These are phyloP conservation scores for Xanthia icteritia DNA, from an alignment of 2,888 invertebrate genomes.

Conservation along the genomic window DNA sequence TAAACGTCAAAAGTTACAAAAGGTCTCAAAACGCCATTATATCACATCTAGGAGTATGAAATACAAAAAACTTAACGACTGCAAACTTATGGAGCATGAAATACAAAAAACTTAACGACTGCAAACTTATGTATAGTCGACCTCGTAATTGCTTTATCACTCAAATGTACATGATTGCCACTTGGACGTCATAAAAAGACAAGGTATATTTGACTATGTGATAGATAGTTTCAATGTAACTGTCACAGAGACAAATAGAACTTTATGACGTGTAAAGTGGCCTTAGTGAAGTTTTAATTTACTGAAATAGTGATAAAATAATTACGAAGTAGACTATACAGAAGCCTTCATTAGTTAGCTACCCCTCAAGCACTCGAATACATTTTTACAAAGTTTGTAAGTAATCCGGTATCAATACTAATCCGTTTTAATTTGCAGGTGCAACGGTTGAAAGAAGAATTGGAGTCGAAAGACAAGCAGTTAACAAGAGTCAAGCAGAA, in stretches of 20 bases:
- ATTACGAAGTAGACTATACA: background rate
- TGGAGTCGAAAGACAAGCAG: conserved; percentile 92
- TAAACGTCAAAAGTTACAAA: background rate
- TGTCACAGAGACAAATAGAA: background rate
- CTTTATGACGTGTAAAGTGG: background rate
- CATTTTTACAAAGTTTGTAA: background rate
- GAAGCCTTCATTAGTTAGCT: no score
- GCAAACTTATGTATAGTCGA: background rate
- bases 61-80: background rate
- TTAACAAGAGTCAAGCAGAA: conserved; percentile 91
- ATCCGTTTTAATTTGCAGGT: conserved; percentile 79
- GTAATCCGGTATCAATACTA: background rate
- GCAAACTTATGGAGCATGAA: background rate
- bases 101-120: background rate
- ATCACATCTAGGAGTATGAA: background rate
- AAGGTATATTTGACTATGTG: background rate
- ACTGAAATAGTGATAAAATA: background rate
- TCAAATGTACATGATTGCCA: no score
- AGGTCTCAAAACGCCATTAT: background rate
- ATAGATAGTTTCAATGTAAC: background rate
- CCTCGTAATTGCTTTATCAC: background rate
- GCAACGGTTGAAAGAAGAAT: conserved; percentile 91
- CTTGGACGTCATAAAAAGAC: background rate
- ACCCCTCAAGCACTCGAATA: background rate
- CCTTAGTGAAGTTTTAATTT: background rate